phyloP scores from a whole-genome alignment of 2,888 invertebrate species.

The Ophion obscuratus region DNA sequence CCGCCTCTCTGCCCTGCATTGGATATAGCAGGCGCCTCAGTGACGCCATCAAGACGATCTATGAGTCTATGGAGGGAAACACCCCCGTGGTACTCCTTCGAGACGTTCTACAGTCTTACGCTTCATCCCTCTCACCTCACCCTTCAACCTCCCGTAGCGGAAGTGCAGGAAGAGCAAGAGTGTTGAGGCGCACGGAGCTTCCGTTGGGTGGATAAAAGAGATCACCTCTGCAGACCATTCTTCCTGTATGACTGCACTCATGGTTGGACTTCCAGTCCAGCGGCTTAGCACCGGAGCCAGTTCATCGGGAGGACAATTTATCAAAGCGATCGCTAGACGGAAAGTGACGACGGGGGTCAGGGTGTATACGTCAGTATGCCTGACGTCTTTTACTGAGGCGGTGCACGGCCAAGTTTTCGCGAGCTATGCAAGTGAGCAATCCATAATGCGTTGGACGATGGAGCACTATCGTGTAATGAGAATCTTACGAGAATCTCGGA shows the following conservation, averaged over 20 bases:
- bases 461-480: constrained; percentile 37
- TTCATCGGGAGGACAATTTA: constrained; percentile 53
- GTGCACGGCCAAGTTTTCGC: constrained; percentile 44
- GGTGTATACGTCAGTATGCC: constrained; percentile 6
- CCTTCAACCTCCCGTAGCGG: not conserved
- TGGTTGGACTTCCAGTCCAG: constrained; percentile 63
- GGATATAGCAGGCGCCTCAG: constrained; percentile 35
- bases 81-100: not conserved
- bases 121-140: not conserved
- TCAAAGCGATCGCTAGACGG: constrained; percentile 14
- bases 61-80: too few species aligned
- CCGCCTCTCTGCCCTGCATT: constrained; percentile 32
- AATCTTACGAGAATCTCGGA: constrained; percentile 14
- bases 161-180: constrained; percentile 53
- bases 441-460: constrained; percentile 45
- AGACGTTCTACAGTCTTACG: constrained; percentile 30
- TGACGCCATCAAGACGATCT: constrained; percentile 38
- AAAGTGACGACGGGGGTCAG: not conserved
- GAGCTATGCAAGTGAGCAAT: constrained; percentile 50
- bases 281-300: constrained; percentile 65
- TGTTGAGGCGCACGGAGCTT: constrained; percentile 53
- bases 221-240: not conserved
- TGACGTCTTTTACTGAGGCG: constrained; percentile 21
- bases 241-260: constrained; percentile 4
- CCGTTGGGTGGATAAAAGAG: constrained; percentile 5